Conservation (phyloP, 1,140 invertebrate genomes). For the Wasmannia auropunctata region DNA sequence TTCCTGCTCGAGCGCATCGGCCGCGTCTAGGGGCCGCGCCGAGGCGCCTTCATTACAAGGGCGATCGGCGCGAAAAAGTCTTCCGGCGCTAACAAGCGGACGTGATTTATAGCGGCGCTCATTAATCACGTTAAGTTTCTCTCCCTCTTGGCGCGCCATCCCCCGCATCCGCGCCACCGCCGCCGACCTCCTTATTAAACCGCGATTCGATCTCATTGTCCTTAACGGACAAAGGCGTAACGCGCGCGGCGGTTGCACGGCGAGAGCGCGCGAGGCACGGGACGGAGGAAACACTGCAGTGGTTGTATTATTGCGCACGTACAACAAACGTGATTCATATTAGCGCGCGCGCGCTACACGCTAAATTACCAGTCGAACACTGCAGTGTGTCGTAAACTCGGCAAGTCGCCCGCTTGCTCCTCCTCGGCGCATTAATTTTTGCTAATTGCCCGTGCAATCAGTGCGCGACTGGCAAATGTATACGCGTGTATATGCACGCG, state of each 20-base stretch:
- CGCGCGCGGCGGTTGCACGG: not conserved
- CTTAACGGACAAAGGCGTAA: constrained; percentile 65
- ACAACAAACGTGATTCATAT: constrained; percentile 59
- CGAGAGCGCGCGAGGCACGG: constrained; percentile 6
- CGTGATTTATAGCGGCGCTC: constrained; percentile 72
- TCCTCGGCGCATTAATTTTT: constrained; percentile 66
- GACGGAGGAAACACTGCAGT: constrained; percentile 27
- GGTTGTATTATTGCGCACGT: constrained; percentile 51
- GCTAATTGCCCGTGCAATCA: constrained; percentile 51
- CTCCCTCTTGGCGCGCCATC: not conserved
- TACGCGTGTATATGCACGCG: not conserved
- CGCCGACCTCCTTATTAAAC: constrained; percentile 68
- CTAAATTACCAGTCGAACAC: constrained; percentile 58
- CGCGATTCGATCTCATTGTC: constrained; percentile 71
- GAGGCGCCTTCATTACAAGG: constrained; percentile 38
- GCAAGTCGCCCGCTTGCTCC: constrained; percentile 38
- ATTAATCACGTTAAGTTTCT: constrained; percentile 70
- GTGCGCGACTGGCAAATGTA: not conserved
- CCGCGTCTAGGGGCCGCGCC: no score
- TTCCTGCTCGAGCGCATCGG: not conserved
- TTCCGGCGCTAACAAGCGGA: constrained; percentile 59
- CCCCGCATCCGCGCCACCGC: not conserved
- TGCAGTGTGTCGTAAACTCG: constrained; percentile 64
- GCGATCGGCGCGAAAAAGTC: constrained; percentile 62
- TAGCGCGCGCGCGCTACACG: constrained; percentile 47